Evolutionary conservation across 2,113 vertebrate species (phyloP), one percentile per base, ranked within the genome.

Genomic region (Tupaia chinensis): DNA sequence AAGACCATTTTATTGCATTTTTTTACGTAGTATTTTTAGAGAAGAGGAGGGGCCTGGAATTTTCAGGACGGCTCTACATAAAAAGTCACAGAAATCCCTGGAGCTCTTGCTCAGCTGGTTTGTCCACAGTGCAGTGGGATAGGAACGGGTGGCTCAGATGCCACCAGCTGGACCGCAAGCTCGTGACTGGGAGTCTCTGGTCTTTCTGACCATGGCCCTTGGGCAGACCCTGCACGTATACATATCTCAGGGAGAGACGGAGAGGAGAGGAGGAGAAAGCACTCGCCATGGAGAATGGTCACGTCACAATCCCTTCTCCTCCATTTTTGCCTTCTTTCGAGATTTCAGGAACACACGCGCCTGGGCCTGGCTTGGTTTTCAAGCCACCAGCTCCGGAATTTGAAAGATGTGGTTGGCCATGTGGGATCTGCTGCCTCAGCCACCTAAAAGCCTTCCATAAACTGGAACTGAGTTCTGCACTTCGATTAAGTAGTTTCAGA

Each of bases 1-100:
- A 88, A 94, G 82, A 82, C n/a, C n/a, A 79, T 90, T 94, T 95
- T 17, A 87, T 23, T 60, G 78, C 27, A 27, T 34, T 91, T 96
- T 96, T 87, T n/a, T 65, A 34, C 29, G 17, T 68, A 91, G 23
- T 78, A 63, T 53, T 93, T 91, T 91, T 89, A 61, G 95, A 87
- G 92, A 80, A 23, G 69, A 84, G 72, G 56, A 73, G 32, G 27
- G 20, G 22, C 56, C 27, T 66, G 34, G 63, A 65, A 82, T 68
- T 78, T 78, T 73, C 69, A 91, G 44, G n/a, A 23, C 61, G 32
- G 17, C 22, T 27, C 53, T 20, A 2, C 20, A 25, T 81, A 14
- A 93, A 69, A 11, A 61, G 32, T 29, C 15, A 16, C 23, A 66
- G 83, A 25, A n/a, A 3, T 25, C 7, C 34, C 10, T 19, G 0